Conservation (phyloP, 2,113 vertebrate genomes). For the Chitala chitala region DNA sequence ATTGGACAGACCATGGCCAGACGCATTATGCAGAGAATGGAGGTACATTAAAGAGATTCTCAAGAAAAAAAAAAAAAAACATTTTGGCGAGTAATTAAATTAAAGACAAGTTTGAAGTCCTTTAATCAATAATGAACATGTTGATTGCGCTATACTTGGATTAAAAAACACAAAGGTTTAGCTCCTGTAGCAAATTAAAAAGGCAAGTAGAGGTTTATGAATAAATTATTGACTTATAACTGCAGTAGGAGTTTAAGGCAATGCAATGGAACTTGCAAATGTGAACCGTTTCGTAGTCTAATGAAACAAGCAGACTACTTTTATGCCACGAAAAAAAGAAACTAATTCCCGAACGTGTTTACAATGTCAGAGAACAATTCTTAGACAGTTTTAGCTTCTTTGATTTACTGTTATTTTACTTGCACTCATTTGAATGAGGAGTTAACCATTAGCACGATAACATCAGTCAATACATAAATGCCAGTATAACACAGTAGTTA, state of each 20-base stretch:
- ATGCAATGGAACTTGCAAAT: slow-evolving; percentile 24
- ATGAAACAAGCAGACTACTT: slow-evolving; percentile 3
- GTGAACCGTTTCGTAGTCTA: not conserved
- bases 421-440: not conserved
- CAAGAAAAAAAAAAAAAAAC: slow-evolving; percentile 25
- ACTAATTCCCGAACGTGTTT: not conserved
- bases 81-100: slow-evolving; percentile 28
- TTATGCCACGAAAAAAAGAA: not conserved
- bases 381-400: not conserved
- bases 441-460: not conserved
- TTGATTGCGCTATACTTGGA: slow-evolving; percentile 10
- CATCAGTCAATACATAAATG: not conserved
- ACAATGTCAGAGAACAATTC: too few species aligned
- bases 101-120: slow-evolving; percentile 30
- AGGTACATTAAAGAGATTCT: not conserved
- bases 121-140: slow-evolving; percentile 35
- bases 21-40: not conserved
- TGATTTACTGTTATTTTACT: not conserved
- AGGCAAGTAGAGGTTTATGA: slow-evolving; percentile 33
- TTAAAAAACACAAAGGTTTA: slow-evolving; percentile 23
- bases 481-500: not conserved
- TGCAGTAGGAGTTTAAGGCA: slow-evolving; percentile 19
- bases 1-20: not conserved
- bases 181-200: slow-evolving; percentile 37
- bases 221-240: slow-evolving; percentile 38